Evolutionary conservation across 2,888 invertebrate species (phyloP), one percentile per base, ranked within the genome.

Genomic region (Epistrophe eligans): DNA sequence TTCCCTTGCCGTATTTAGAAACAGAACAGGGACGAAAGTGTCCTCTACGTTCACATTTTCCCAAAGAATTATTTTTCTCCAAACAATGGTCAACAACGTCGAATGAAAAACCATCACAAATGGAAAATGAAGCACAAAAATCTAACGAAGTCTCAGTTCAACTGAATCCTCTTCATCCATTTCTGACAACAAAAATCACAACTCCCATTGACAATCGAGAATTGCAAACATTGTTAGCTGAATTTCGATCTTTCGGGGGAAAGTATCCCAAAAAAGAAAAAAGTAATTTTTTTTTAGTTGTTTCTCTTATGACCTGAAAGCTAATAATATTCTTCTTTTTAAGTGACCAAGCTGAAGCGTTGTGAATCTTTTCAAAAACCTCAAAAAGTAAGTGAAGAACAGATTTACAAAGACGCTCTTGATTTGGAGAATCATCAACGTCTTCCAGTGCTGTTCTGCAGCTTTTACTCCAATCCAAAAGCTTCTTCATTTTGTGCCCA

Each of bases 371-470:
- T 89, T 60, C 92, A 91, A 89, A 90, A 89, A 10, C 91, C 91
- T 0, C 92, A 92, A 43, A 92, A 93, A 82, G 89, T 90, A 2
- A 89, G 90, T 57, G 92, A 92, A 4, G 92, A 92, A 73, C 90
- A 90, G 66, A 74, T 92, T 11, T 92, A 91, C 76, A 92, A 91
- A 24, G 98, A 98, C 92, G 97, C 97, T 0, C 93, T 98, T 28
- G 96, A 97, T 89, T 96, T 97, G 0, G 95, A 95, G 85, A 96
- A 96, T 92, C 98, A 98, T 91, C 99, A 99, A 93, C 94, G 96
- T 64, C 93, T 99, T 66, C 96, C 97, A 7, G 96, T 99, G 45
- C 94, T 99, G 77, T 97, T 99, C 91, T 99, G 98, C 91, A 98
- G 98, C 91, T 92, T 92, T 74, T 91, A 92, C 64, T 91, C 90